Base-by-base conservation (phyloP, 1,140 invertebrate genomes). In the Rhopalosiphum padi region DNA sequence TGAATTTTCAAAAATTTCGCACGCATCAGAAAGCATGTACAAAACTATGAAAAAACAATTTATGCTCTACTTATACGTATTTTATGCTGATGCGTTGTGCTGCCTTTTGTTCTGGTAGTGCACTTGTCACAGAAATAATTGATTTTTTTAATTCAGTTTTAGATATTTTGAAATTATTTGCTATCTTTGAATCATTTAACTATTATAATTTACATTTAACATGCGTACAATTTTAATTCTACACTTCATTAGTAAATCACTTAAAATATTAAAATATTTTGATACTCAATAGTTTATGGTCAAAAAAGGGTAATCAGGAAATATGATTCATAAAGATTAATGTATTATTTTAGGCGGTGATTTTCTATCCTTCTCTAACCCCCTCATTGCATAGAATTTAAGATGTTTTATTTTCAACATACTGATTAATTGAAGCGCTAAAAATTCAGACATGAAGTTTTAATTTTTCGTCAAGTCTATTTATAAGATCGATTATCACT, bases 51-150 rank as follows among this genome's bases (percentile, higher is more conserved):
- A 92, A 85, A 51, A 82, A 53, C 68, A 85, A 41, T 92, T 91
- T 92, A n/a, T 92, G 91, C 91, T 92, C 77, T 53, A 83, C 35
- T 83, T 92, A 53, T 30, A 91, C 48, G 9, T 77, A 51, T 90
- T 68, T 68, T 68, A 46, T 35, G 68, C 68, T 35, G 43, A 48
- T 91, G 18, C 15, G 15, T 82, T 48, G n/a, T 82, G 37, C 51
- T 22, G 51, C 48, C 43, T 43, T 48, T n/a, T 88, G 48, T 51
- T 53, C n/a, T 18, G 46, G n/a, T 53, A 3, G 8, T 1, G 0
- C 43, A 46, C 35, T 88, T 51, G 46, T 88, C 86, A 53, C 46
- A 30, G 7, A 35, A 51, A 53, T 88, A 51, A 51, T 51, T 18
- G 15, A 88, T 4, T 23, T 41, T 41, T 41, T n/a, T 1, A 3